phyloP scores from a whole-genome alignment of 2,113 vertebrate species.

The Ophthalmolycus amberensis region DNA sequence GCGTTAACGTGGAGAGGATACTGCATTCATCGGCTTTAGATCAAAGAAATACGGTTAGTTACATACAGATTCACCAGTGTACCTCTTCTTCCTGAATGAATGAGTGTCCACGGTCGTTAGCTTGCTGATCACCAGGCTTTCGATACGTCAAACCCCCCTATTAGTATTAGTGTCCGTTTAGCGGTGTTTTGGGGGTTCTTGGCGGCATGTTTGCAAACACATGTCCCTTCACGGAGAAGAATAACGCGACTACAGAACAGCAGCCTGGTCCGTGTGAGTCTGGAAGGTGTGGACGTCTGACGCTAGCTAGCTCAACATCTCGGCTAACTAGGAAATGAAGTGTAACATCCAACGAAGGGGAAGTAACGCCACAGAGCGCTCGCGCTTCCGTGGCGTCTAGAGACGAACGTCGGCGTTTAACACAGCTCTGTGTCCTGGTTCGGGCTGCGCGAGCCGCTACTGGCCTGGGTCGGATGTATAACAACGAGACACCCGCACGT shows the following conservation, averaged over 20 bases:
- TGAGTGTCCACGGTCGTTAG: conserved; percentile 13
- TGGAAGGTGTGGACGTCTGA: background rate
- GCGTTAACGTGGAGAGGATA: background rate
- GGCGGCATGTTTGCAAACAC: background rate
- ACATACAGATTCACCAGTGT: conserved; percentile 18
- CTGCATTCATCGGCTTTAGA: background rate
- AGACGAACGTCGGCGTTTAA: conserved; percentile 10
- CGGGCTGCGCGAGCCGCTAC: background rate
- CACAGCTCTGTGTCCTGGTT: background rate
- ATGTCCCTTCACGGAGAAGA: background rate
- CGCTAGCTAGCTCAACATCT: conserved; percentile 47
- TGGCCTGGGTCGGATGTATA: conserved; percentile 1
- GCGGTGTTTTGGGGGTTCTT: background rate
- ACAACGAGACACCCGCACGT: conserved; percentile 9
- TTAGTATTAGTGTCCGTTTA: background rate
- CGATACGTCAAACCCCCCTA: background rate
- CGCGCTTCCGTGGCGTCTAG: background rate
- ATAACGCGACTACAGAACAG: conserved; percentile 11
- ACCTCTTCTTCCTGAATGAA: conserved; percentile 49
- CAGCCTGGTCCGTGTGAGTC: background rate
- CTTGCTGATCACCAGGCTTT: conserved; percentile 2
- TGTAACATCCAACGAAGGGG: conserved; percentile 5
- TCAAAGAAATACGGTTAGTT: conserved; percentile 13
- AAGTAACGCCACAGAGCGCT: background rate
- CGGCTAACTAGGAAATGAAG: conserved; percentile 48